These are phyloP conservation scores for Oenanthe melanoleuca DNA, from an alignment of 2,113 vertebrate species.

Conservation along the genomic window DNA sequence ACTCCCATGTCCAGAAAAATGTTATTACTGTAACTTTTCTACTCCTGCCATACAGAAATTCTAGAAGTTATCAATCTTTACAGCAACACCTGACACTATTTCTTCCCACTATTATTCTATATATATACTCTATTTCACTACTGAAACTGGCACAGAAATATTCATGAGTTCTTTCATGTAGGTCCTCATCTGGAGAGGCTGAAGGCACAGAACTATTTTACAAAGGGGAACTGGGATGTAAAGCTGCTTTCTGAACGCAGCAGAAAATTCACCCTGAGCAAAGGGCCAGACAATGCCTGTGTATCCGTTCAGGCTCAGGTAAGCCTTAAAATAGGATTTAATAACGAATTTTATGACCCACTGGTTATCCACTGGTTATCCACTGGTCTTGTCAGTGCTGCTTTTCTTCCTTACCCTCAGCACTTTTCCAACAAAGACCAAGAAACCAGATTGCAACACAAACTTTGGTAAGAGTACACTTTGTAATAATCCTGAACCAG, in stretches of 20 bases:
- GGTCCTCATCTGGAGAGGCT: background rate
- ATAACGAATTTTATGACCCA: background rate
- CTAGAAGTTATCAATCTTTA: background rate
- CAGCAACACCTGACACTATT: background rate
- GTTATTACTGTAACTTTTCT: background rate
- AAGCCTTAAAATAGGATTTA: background rate
- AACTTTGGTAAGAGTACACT: background rate
- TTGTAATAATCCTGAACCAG: background rate
- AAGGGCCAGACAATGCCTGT: background rate
- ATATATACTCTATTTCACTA: background rate
- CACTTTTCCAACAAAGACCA: background rate
- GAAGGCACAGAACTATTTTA: conserved; percentile 1
- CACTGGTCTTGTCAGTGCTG: background rate
- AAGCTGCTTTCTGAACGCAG: background rate
- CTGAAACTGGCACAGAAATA: background rate
- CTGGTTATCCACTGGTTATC: background rate
- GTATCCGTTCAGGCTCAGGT: background rate
- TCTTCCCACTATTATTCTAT: background rate
- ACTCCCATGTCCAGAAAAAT: background rate
- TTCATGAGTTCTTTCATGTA: background rate
- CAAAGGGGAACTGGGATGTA: background rate
- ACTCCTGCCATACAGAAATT: background rate
- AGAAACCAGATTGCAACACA: background rate
- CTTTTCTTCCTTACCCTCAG: background rate
- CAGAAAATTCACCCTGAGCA: background rate